Conservation (phyloP, 2,113 vertebrate species). For the Suricata suricatta region DNA sequence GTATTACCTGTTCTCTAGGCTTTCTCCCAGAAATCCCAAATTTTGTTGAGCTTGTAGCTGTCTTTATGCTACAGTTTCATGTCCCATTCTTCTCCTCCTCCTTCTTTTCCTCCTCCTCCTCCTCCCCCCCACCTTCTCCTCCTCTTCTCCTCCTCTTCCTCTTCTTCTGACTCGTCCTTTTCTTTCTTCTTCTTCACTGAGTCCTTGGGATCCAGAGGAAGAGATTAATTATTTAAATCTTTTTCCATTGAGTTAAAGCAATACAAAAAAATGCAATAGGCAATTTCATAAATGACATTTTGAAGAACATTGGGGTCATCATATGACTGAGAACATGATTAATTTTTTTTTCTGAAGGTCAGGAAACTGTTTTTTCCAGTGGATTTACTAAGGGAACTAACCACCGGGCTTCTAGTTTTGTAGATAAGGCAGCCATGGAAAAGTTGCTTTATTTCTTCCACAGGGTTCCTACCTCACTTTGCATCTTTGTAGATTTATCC, state of each 20-base stretch:
- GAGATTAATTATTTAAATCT: conserved; percentile 46
- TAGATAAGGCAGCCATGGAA: neutral
- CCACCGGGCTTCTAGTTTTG: conserved; percentile 40
- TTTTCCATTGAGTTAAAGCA: neutral
- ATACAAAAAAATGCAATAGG: neutral
- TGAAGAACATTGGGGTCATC: conserved; percentile 48
- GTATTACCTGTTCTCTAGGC: neutral
- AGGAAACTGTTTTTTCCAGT: conserved; percentile 26
- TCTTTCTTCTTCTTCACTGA: neutral
- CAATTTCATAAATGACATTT: conserved; percentile 71
- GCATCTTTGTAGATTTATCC: neutral
- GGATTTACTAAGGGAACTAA: conserved; percentile 31
- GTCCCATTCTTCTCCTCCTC: too few relatives aligned
- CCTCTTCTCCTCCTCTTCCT: neutral
- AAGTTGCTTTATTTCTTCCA: neutral
- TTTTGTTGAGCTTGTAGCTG: neutral
- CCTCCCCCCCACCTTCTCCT: neutral
- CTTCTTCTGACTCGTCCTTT: neutral
- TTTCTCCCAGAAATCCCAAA: neutral
- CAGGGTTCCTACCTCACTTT: neutral
- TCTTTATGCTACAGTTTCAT: neutral
- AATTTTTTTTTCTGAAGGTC: conserved; percentile 70
- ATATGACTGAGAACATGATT: conserved; percentile 54
- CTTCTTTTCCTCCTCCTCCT: neutral
- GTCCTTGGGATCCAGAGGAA: neutral